phyloP scores from a whole-genome alignment of 2,888 invertebrate genomes.

The Pristionchus exspectatus region DNA sequence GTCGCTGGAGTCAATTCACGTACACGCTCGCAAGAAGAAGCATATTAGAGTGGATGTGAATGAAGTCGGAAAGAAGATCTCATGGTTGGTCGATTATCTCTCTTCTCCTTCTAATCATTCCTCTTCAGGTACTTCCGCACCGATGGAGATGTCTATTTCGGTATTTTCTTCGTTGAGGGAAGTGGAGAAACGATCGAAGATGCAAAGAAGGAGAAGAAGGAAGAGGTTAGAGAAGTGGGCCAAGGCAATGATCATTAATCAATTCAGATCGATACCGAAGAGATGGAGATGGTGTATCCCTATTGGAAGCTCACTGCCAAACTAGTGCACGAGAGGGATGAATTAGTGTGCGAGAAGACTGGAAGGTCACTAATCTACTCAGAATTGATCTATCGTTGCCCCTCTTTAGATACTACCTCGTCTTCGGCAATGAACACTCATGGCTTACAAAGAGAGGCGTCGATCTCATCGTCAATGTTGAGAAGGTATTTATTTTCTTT shows the following conservation, averaged over 20 bases:
- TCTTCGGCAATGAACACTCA: conserved; percentile 76
- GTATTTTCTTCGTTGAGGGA: conserved; percentile 73
- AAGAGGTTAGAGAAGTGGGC: background rate
- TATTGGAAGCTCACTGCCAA: conserved; percentile 76
- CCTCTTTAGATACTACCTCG: conserved; percentile 67
- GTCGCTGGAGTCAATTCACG: conserved; percentile 70
- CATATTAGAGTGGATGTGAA: conserved; percentile 70
- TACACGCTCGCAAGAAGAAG: conserved; percentile 72
- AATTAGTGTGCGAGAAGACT: conserved; percentile 61
- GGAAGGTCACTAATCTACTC: conserved; percentile 64
- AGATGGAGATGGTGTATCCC: conserved; percentile 77
- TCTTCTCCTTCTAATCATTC: background rate
- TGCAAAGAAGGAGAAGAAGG: conserved; percentile 59
- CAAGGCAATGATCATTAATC: background rate
- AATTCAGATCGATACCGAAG: conserved; percentile 67
- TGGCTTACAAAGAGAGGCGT: conserved; percentile 69
- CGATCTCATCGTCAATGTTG: conserved; percentile 47
- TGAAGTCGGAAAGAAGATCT: conserved; percentile 50
- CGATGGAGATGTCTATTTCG: conserved; percentile 77
- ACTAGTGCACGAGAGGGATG: conserved; percentile 77
- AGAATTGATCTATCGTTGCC: background rate
- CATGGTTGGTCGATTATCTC: conserved; percentile 29
- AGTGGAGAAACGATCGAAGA: conserved; percentile 54
- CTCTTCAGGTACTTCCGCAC: conserved; percentile 76
- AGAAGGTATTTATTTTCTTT: background rate